phyloP scores from a whole-genome alignment of 2,797 vertebrate species.

The Neoniphon sammara region DNA sequence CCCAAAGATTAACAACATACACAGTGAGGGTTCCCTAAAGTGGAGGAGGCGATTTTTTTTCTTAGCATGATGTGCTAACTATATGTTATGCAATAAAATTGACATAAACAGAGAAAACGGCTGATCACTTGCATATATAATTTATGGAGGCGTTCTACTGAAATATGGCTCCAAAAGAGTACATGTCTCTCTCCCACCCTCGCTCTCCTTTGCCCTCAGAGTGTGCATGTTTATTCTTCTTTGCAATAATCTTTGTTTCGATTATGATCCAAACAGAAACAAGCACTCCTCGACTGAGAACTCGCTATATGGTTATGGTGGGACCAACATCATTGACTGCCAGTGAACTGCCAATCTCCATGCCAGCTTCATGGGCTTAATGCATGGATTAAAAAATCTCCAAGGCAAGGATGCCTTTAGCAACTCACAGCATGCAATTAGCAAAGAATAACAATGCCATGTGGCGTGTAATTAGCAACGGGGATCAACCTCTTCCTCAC shows the following conservation, averaged over 20 bases:
- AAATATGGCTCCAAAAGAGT: background rate
- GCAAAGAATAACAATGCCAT: constrained; percentile 78
- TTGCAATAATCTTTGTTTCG: constrained; percentile 26
- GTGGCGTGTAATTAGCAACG: constrained; percentile 78
- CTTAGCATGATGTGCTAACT: background rate
- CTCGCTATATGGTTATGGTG: constrained; percentile 21
- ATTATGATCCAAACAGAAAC: constrained; percentile 31
- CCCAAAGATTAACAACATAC: background rate
- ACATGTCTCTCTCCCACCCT: background rate
- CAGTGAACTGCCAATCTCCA: constrained; percentile 33
- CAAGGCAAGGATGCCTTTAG: constrained; percentile 56
- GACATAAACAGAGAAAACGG: background rate
- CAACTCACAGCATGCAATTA: constrained; percentile 76
- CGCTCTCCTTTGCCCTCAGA: background rate
- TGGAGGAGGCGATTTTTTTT: background rate
- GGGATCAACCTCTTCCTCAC: constrained; percentile 70
- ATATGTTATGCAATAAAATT: constrained; percentile 17
- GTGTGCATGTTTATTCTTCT: constrained; percentile 7
- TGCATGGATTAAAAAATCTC: constrained; percentile 70
- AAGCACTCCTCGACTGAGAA: constrained; percentile 9
- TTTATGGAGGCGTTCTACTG: constrained; percentile 10
- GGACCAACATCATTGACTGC: constrained; percentile 34
- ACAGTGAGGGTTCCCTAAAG: background rate
- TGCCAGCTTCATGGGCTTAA: constrained; percentile 64
- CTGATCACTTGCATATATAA: constrained; percentile 14